Base-by-base conservation (phyloP, 2,797 vertebrate genomes). In the Melanotaenia boesemani region DNA sequence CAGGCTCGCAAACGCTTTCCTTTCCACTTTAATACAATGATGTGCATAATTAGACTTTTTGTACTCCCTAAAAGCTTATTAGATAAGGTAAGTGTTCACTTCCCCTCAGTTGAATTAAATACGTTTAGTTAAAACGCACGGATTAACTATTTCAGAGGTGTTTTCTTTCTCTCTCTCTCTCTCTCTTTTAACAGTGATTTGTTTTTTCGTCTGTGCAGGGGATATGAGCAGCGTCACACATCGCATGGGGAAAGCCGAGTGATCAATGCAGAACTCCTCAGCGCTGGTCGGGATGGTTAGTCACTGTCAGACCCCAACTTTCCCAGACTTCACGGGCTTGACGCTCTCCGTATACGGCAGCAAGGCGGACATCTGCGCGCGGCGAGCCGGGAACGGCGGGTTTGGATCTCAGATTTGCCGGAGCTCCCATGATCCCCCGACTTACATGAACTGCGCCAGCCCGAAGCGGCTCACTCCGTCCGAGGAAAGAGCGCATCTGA, bases 211-310 rank as follows among this genome's bases (percentile, higher is more conserved):
- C 11, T 63, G 64, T 55, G 59, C 90, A 94, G 92, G 94, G 93
- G 85, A 91, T 80, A 76, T 88, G 84, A 88, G 76, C 79, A 61
- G 72, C 67, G 55, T 74, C 36, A 70, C 78, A 80, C 83, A 75
- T 81, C 30, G 76, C 67, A 76, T 57, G 89, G 88, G 70, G 34
- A 89, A 85, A 79, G 85, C 83, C 59, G 87, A 88, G 77, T 73
- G 85, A 81, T 86, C 91, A 48, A 94, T 94, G 93, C 95, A 93
- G 81, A 88, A 93, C 75, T 90, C 90, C 70, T 80, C 94, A 28
- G 78, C 93, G 72, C 86, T 91, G 73, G 87, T 93, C 89, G 94
- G 91, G 89, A 94, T 95, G 95, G 89, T 95, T 77, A 93, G 94
- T 80, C 94, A 93, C 86, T 95, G 93, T 82, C 93, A 93, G 85